Evolutionary conservation across 2,797 vertebrate species (phyloP).

Genomic region (Coreius guichenoti): DNA sequence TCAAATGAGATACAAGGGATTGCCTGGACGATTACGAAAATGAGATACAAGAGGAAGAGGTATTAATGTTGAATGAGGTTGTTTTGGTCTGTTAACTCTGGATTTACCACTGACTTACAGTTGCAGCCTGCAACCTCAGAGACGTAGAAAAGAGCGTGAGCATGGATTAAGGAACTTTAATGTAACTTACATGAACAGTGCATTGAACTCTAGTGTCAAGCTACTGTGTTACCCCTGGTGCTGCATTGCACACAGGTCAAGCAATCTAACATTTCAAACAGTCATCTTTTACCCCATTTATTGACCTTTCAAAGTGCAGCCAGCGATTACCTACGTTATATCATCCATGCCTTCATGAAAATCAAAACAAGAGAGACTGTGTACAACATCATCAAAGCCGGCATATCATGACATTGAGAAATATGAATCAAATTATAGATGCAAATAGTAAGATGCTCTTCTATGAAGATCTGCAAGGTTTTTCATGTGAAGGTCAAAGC

Average conservation of each 20-base stretch:
- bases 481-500: neutral
- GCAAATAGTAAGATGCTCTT: neutral
- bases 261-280: neutral
- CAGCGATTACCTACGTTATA: neutral
- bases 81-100: constrained; percentile 1
- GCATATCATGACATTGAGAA: neutral
- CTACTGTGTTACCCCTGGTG: neutral
- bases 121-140: neutral
- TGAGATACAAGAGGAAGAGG: constrained; percentile 20
- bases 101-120: neutral
- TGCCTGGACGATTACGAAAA: constrained; percentile 16
- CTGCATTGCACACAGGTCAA: neutral
- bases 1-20: constrained; percentile 29
- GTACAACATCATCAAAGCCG: neutral
- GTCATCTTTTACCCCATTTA: constrained; percentile 8
- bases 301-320: neutral
- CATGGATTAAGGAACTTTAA: neutral
- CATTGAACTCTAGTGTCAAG: constrained; percentile 2
- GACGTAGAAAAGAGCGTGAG: neutral
- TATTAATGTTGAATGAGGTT: constrained; percentile 4
- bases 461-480: neutral
- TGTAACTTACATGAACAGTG: neutral
- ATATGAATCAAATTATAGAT: neutral
- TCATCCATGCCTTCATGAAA: neutral
- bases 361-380: constrained; percentile 3